These are phyloP conservation scores for Halichoeres trimaculatus DNA, from an alignment of 2,113 vertebrate genomes.

Conservation along the genomic window DNA sequence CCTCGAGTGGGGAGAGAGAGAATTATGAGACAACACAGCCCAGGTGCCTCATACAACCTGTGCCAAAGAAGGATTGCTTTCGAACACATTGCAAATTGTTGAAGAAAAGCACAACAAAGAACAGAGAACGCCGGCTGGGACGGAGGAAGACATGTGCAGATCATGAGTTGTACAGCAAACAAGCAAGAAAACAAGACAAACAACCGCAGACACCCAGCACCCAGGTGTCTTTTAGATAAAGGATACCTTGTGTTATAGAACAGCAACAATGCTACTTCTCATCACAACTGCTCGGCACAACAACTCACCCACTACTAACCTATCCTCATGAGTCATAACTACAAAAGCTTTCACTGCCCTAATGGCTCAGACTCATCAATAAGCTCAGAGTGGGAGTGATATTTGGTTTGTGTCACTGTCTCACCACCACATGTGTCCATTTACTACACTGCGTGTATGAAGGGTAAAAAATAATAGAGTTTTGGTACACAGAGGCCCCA, in stretches of 20 bases:
- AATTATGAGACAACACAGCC: slow-evolving; percentile 52
- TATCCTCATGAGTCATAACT: slow-evolving; percentile 47
- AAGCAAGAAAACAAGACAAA: slow-evolving; percentile 18
- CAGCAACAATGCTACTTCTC: slow-evolving; percentile 45
- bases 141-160: slow-evolving; percentile 30
- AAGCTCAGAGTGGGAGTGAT: slow-evolving; percentile 57
- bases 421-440: slow-evolving; percentile 31
- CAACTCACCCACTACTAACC: slow-evolving; percentile 62
- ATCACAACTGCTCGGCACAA: slow-evolving; percentile 58
- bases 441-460: slow-evolving; percentile 45
- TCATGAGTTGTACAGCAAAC: slow-evolving; percentile 15
- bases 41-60: slow-evolving; percentile 70
- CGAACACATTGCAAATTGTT: slow-evolving; percentile 57
- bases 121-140: slow-evolving; percentile 36
- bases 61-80: slow-evolving; percentile 62
- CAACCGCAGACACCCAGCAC: slow-evolving; percentile 24
- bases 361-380: slow-evolving; percentile 65
- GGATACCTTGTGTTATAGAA: slow-evolving; percentile 61
- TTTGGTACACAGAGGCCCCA: slow-evolving; percentile 41
- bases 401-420: slow-evolving; percentile 46
- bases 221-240: slow-evolving; percentile 63
- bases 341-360: slow-evolving; percentile 56
- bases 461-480: slow-evolving; percentile 44
- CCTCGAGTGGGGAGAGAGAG: slow-evolving; percentile 60
- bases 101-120: slow-evolving; percentile 64